phyloP scores from a whole-genome alignment of 2,888 invertebrate genomes.

The Thymelicus lineola region DNA sequence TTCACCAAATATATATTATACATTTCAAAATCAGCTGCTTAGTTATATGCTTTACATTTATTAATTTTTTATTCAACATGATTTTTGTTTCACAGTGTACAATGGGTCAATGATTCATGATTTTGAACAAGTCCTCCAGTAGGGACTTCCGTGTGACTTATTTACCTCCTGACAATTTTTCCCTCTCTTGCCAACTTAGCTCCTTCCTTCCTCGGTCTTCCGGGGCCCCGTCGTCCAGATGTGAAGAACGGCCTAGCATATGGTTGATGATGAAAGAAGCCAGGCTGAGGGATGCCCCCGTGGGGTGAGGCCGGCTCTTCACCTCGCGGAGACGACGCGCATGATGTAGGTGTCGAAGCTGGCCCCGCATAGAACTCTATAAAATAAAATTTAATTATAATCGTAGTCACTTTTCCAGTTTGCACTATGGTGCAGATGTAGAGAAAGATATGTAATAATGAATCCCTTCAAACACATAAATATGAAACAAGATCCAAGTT shows the following conservation, averaged over 20 bases:
- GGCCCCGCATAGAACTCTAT: conserved; percentile 85
- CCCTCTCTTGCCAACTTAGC: conserved; percentile 80
- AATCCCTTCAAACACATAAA: no score
- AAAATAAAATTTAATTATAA: conserved; percentile 24
- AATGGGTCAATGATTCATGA: no score
- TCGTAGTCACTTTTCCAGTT: no score
- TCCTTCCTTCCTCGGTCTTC: conserved; percentile 92
- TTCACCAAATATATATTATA: no score
- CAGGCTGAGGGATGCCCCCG: conserved; percentile 65
- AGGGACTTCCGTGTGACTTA: conserved; percentile 2
- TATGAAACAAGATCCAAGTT: no score
- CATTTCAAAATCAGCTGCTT: no score
- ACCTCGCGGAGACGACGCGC: conserved; percentile 86
- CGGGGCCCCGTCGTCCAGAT: conserved; percentile 89
- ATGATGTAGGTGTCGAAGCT: conserved; percentile 87
- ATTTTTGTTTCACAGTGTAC: no score
- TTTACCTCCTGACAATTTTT: conserved; percentile 79
- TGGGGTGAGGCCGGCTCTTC: conserved; percentile 87
- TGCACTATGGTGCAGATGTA: no score
- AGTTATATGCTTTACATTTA: no score
- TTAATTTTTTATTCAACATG: no score
- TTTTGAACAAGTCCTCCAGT: no score
- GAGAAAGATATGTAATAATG: no score
- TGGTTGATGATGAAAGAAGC: conserved; percentile 77
- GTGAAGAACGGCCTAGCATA: conserved; percentile 78